phyloP scores from a whole-genome alignment of 2,113 vertebrate species.

The Proterorhinus semilunaris region DNA sequence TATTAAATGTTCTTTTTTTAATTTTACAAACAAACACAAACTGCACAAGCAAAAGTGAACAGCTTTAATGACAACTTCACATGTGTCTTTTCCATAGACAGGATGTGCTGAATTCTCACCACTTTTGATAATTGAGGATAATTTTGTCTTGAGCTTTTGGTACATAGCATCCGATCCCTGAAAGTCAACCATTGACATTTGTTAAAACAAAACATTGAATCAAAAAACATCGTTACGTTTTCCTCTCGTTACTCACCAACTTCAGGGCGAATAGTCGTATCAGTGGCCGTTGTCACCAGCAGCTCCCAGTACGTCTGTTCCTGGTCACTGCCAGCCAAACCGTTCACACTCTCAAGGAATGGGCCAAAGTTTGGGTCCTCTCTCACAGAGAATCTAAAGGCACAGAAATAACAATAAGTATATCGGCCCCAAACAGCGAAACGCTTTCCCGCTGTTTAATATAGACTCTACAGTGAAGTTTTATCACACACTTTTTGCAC shows the following conservation, averaged over 20 bases:
- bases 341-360: constrained; percentile 52
- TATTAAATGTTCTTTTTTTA: too few relatives aligned
- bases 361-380: constrained; percentile 46
- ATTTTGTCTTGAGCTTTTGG: constrained; percentile 33
- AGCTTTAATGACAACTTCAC: not conserved
- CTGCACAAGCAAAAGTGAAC: not conserved
- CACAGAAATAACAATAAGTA: not conserved
- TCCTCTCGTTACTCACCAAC: constrained; percentile 42
- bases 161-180: constrained; percentile 60
- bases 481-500: too few relatives aligned
- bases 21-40: too few relatives aligned
- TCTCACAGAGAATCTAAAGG: constrained; percentile 36
- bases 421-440: not conserved
- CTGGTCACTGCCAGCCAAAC: constrained; percentile 17
- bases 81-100: not conserved
- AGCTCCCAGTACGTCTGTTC: constrained; percentile 52
- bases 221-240: not conserved
- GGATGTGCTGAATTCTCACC: constrained; percentile 22
- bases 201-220: not conserved
- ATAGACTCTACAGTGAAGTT: too few relatives aligned
- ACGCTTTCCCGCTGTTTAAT: too few relatives aligned
- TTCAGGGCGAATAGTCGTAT: constrained; percentile 9
- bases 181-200: not conserved
- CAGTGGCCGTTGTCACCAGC: constrained; percentile 18
- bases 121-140: constrained; percentile 39